Evolutionary conservation across 2,888 invertebrate genomes (phyloP), one percentile per base, ranked within the genome.

Genomic region (Trissolcus brochymenae): DNA sequence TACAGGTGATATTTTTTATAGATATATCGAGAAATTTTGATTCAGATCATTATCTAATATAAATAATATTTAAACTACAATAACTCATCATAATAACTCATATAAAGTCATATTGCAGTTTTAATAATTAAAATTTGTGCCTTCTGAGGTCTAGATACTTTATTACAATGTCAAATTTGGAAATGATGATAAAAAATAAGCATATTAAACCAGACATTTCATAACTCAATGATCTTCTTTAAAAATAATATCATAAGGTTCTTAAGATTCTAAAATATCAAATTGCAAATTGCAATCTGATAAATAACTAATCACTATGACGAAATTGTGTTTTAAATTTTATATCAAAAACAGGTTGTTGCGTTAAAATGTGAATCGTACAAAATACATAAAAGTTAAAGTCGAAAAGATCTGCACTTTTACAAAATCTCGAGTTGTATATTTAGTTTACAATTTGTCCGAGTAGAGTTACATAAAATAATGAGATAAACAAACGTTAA

Each of bases 391-490:
- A 61, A 73, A 66, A 61, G 55, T 73, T 19, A 7, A 74, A 74
- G 55, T 73, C 29, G 9, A 74, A 74, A 62, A 67, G 51, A 67
- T 74, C 66, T 61, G 60, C 65, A 57, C 29, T 51, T 9, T 25
- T 66, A 73, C 72, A 73, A 73, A 65, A 29, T 73, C 21, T 73
- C 73, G 67, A 57, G 56, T 61, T 62, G 61, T 62, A 56, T 40
- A 51, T 29, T 25, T 2, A 51, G 35, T 35, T 51, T 46, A 46
- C 16, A 35, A 9, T 51, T 67, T 35, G 57, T 67, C 51, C 40
- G 53, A 35, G 40, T 9, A 14, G 4, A 51, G 40, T 19, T 14
- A 46, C 9, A 41, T 25, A 4, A 17, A 55, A 46, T 46, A 46
- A 46, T 46, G 46, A n/a, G 11, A 46, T 46, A n/a, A 46, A 46